Conservation (phyloP, 1,140 invertebrate species). For the Bathynomus jamesi region DNA sequence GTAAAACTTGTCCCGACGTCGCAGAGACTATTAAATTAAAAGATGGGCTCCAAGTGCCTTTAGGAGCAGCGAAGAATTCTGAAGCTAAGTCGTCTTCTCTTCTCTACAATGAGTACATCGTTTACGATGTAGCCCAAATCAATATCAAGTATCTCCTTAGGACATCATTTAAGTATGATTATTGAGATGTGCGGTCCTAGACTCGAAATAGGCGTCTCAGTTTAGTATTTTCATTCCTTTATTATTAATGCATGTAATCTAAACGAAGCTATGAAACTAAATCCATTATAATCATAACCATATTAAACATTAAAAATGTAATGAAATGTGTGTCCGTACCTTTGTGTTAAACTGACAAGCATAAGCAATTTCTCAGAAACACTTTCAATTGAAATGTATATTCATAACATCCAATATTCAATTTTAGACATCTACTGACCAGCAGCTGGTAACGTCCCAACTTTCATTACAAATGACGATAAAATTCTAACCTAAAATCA, state of each 20-base stretch:
- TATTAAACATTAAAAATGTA: neutral
- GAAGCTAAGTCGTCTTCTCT: constrained; percentile 48
- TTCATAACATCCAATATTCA: too few relatives aligned
- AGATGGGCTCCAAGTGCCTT: constrained; percentile 58
- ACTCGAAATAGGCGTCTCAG: too few relatives aligned
- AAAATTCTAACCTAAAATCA: too few relatives aligned
- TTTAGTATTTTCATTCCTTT: neutral
- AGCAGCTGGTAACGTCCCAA: too few relatives aligned
- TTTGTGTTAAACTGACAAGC: neutral
- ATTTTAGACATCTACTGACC: too few relatives aligned
- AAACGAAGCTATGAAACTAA: neutral
- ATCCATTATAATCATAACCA: too few relatives aligned
- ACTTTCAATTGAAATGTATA: too few relatives aligned
- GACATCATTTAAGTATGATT: constrained; percentile 60
- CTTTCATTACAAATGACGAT: too few relatives aligned
- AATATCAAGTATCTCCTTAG: constrained; percentile 70
- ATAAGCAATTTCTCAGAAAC: too few relatives aligned
- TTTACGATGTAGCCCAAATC: constrained; percentile 83
- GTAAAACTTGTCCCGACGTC: constrained; percentile 64
- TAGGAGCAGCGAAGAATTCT: constrained; percentile 52
- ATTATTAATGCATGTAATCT: too few relatives aligned
- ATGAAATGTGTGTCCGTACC: neutral
- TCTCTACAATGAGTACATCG: constrained; percentile 84
- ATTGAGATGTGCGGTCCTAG: constrained; percentile 7
- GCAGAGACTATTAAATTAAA: constrained; percentile 26